These are phyloP conservation scores for Hydropotes inermis DNA, from an alignment of 2,113 vertebrate species.

Conservation along the genomic window DNA sequence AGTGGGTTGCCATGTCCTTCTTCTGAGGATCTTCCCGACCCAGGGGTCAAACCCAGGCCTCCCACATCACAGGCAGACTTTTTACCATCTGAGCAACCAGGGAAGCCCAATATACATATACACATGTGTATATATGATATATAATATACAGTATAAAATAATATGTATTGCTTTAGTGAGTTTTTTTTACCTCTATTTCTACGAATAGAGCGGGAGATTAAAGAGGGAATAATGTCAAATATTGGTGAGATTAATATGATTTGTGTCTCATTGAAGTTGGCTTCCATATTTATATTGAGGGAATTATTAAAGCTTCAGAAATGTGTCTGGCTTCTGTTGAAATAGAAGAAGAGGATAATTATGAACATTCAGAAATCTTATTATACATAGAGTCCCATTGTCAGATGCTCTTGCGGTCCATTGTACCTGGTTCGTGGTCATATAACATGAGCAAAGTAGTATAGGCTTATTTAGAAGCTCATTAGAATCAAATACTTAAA, in stretches of 20 bases:
- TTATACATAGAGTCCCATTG: neutral
- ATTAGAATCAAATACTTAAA: neutral
- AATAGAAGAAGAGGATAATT: neutral
- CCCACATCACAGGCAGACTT: accelerated
- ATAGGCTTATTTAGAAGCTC: neutral
- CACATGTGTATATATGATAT: neutral
- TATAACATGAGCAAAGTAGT: neutral
- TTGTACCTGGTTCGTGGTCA: neutral
- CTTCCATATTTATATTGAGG: neutral
- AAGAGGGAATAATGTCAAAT: neutral
- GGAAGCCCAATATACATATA: neutral
- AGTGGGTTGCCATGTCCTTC: neutral
- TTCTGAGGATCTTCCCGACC: neutral
- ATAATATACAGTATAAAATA: neutral
- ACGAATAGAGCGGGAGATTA: neutral
- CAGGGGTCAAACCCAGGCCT: neutral
- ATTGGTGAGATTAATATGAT: neutral
- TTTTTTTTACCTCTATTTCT: conserved; percentile 20
- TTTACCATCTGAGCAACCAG: neutral
- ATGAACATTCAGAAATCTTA: neutral
- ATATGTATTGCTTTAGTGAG: neutral
- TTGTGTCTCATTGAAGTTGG: neutral
- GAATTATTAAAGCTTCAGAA: neutral
- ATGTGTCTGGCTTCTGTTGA: neutral
- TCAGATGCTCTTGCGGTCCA: neutral